Evolutionary conservation across 2,797 vertebrate genomes (phyloP), one percentile per base, ranked within the genome.

Genomic region (Bovichtus diacanthus): DNA sequence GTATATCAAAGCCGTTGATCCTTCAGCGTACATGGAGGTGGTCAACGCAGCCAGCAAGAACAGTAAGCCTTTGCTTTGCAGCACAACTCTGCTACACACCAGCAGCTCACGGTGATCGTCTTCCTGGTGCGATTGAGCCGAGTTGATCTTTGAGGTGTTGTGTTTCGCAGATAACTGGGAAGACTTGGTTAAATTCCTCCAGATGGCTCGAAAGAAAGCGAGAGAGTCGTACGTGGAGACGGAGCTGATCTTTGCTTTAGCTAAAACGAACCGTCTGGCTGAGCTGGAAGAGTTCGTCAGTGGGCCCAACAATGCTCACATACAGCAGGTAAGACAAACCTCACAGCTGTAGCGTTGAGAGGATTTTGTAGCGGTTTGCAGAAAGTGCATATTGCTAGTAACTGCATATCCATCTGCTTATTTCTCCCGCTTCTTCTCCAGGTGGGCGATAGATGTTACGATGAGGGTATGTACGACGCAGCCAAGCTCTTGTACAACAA

Each of bases 171-270:
- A 95, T 88, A 98, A 97, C 86, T 99, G 97, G 97, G 97, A 98
- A 70, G 97, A 98, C 83, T 88, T 98, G 77, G 97, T 98, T 36
- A 98, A 98, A 84, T 99, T 97, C 88, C 94, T 99, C 56, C 96
- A 97, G 89, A 98, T 98, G 97, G 97, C 97, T 76, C 95, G 96
- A 60, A 98, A 97, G 91, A 98, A 97, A 81, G 95, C 96, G 19
- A 91, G 93, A 34, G 97, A 98, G 83, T 97, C 97, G 0, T 97
- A 97, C 0, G 95, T 97, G 46, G 97, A 98, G 89, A 99, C 96
- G 0, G 97, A 98, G 92, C 95, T 98, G 66, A 97, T 98, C 87
- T 97, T 96, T 87, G 97, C 97, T 58, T 90, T 98, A 84, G 97
- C 97, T n/a, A 98, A 98, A 95, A 99, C 97, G 0, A 96, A 96